Evolutionary conservation across 2,113 vertebrate species (phyloP), one percentile per base, ranked within the genome.

Genomic region (Scortum barcoo): DNA sequence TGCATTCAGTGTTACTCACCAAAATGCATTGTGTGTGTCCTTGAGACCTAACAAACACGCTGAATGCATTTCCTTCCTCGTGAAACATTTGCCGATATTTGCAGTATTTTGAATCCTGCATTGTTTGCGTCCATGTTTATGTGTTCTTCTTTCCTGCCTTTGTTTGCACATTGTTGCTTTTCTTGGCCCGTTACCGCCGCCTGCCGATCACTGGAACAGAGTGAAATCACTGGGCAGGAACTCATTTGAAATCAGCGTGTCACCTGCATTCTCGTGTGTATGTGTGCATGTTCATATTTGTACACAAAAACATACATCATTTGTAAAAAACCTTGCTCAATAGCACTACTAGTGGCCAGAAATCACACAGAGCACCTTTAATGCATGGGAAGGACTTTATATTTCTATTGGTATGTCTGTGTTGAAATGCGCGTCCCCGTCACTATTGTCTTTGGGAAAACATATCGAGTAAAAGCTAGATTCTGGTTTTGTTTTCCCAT

Each of bases 401-500:
- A 11, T 24, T 60, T 60, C 1, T 28, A 8, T 57, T 5, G 58
- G n/a, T n/a, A 22, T 24, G 7, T 46, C 61, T n/a, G 24, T 54
- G 22, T 50, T 19, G 20, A 22, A 17, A 50, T 77, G 24, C 4
- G 22, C 13, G 8, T 20, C 4, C 17, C 2, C 51, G 7, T 76
- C 26, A 58, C 40, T 72, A 20, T 57, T 71, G 20, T 75, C 57
- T 73, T 36, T 79, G 67, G 48, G 36, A 62, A 51, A 68, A 51
- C 36, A 16, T 24, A 68, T 30, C 3, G 28, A 71, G 74, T 7
- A 26, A 22, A 63, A 44, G n/a, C 19, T 69, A 56, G 63, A 63
- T 69, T 36, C 12, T 42, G 73, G 53, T 82, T 62, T 70, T 36
- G 7, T 67, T 78, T 85, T 86, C 81, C 72, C 81, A 85, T 62